These are phyloP conservation scores for Cyprinodon tularosa DNA, from an alignment of 2,113 vertebrate genomes.

Conservation along the genomic window DNA sequence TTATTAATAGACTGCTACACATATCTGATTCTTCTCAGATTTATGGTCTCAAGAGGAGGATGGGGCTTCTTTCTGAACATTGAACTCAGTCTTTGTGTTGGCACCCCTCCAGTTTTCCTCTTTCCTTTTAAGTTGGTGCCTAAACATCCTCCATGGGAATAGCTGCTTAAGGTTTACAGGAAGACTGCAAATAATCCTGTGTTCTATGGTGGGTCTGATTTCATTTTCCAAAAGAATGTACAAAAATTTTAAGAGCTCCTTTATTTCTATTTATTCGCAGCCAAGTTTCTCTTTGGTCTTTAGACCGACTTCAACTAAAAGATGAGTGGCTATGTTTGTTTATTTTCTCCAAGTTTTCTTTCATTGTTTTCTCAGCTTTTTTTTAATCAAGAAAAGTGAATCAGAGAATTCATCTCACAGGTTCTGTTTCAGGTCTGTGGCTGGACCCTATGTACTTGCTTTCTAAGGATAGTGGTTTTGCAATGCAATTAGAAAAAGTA, in stretches of 20 bases:
- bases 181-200: neutral
- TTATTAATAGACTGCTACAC: slow-evolving; percentile 37
- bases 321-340: neutral
- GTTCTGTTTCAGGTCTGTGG: neutral
- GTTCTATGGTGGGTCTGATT: neutral
- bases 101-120: slow-evolving; percentile 11
- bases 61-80: slow-evolving; percentile 37
- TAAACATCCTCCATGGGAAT: slow-evolving; percentile 12
- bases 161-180: neutral
- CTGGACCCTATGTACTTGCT: neutral
- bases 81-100: slow-evolving; percentile 35
- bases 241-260: neutral
- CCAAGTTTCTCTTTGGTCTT: neutral
- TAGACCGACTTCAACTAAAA: neutral
- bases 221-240: neutral
- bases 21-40: slow-evolving; percentile 36
- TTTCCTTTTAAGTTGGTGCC: neutral
- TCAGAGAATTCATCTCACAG: neutral
- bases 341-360: neutral
- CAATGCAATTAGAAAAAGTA: no score
- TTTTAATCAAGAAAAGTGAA: no score
- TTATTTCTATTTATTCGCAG: neutral
- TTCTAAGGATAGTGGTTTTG: neutral
- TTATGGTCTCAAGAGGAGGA: slow-evolving; percentile 29
- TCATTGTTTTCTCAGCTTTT: neutral